phyloP scores from a whole-genome alignment of 1,140 invertebrate species.

The Lamellibrachia luymesi region DNA sequence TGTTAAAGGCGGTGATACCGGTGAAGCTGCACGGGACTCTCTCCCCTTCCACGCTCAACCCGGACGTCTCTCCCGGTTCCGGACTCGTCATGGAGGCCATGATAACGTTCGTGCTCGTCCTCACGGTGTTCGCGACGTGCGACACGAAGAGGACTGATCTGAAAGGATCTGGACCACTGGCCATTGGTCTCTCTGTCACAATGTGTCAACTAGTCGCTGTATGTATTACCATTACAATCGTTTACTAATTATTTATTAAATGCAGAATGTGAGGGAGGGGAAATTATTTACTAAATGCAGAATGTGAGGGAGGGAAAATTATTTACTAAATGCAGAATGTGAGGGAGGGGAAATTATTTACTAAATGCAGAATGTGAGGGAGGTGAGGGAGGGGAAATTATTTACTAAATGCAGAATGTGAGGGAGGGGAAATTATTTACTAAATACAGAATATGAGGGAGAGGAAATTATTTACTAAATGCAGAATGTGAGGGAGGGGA shows the following conservation, averaged over 20 bases:
- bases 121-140: slow-evolving; percentile 84
- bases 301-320: too few relatives aligned
- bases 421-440: too few relatives aligned
- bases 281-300: too few relatives aligned
- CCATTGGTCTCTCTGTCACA: slow-evolving; percentile 80
- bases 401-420: too few relatives aligned
- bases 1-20: slow-evolving; percentile 64
- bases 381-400: too few relatives aligned
- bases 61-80: slow-evolving; percentile 57
- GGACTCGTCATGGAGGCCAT: slow-evolving; percentile 80
- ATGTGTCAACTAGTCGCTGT: slow-evolving; percentile 78
- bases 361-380: too few relatives aligned
- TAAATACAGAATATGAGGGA: too few relatives aligned
- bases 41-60: slow-evolving; percentile 61
- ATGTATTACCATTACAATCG: slow-evolving; percentile 24
- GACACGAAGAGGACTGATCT: slow-evolving; percentile 76
- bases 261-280: too few relatives aligned
- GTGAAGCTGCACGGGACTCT: slow-evolving; percentile 54
- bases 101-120: slow-evolving; percentile 83
- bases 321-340: too few relatives aligned
- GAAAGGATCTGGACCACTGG: slow-evolving; percentile 81
- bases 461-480: too few relatives aligned
- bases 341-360: too few relatives aligned
- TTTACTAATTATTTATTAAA: not conserved
- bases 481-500: too few relatives aligned